Base-by-base conservation (phyloP, 2,113 vertebrate genomes). In the Oreochromis spilurus region DNA sequence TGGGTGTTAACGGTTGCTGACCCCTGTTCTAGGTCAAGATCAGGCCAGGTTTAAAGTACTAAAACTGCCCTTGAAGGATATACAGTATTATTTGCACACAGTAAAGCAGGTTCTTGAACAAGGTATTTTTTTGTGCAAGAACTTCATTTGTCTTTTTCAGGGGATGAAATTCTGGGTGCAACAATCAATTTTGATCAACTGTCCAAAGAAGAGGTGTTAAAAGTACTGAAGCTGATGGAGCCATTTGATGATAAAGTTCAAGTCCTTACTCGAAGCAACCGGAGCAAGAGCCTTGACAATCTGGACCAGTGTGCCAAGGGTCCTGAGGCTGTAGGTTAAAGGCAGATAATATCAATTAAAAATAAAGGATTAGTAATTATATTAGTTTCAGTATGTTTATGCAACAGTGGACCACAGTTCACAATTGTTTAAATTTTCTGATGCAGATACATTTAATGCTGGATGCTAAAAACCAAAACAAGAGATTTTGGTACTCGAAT, bases 121-220 rank as follows among this genome's bases (percentile, higher is more conserved):
- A 21, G 26, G 1, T 34, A 6, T 6, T 40, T 52, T 82, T 84
- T 89, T 21, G 54, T 84, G 4, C 19, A 19, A 5, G 48, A 6
- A 45, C 4, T 6, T 79, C 1, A 24, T 86, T 83, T 84, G 12
- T 83, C 2, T 53, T 79, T 92, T 92, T 50, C 40, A 96, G 96
- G 95, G 62, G 95, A 96, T 92, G 95, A 95, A 90, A 13, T 94
- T 75, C 62, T 95, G 65, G 95, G 95, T 31, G 94, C 95, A 45
- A 94, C 93, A 12, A 96, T 95, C 38, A 86, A 95, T 79, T 96
- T 96, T 86, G 91, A 95, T 34, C 80, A 94, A 1, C 91, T 94
- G 3, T 95, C 94, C 26, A 96, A 95, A 85, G 92, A 95, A 6
- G 94, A 96, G 17, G 94, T 94, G 52, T 53, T 94, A 50, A 84